Base-by-base conservation (phyloP, 2,797 vertebrate species). In the Spea hammondii region DNA sequence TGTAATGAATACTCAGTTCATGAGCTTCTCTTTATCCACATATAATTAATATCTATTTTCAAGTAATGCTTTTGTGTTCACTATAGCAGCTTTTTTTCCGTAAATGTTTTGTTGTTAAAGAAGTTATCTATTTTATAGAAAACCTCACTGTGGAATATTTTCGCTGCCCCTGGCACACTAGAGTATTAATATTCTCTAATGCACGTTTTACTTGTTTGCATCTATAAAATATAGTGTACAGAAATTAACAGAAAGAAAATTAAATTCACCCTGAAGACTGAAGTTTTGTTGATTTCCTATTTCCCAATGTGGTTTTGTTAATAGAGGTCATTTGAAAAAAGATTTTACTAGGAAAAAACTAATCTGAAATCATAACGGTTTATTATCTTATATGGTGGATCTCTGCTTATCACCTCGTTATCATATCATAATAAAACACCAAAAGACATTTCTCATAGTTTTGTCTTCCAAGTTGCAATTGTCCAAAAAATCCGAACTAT, bases 331-430 rank as follows among this genome's bases (percentile, higher is more conserved):
- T 82, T 86, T 84, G 53, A 86, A 60, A 84, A 85, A 65, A 48
- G 72, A 84, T 86, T 86, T 87, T 86, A 80, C 70, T 82, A 66
- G 76, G 80, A 77, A 85, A 68, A 77, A 82, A 83, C 32, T 83
- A 84, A 84, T 60, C 5, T 73, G 6, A 60, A 80, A 82, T 85
- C 71, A 83, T 79, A 79, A 83, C 83, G 50, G 70, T 83, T 86
- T 85, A 64, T 82, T 86, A 83, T 85, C 78, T 77, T 5, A 67
- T 79, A 76, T 60, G 78, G 84, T 82, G 77, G 59, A 82, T 84
- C 82, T 51, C 82, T 83, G 80, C 74, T 72, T 84, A 85, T 82
- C 66, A 70, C 72, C 78, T 83, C 83, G 72, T 80, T 86, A 84
- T 87, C 83, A 83, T 32, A 14, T 44, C 6, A 80, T 70, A 54